Evolutionary conservation across 2,888 invertebrate species (phyloP).

Genomic region (Caenorhabditis sp.): DNA sequence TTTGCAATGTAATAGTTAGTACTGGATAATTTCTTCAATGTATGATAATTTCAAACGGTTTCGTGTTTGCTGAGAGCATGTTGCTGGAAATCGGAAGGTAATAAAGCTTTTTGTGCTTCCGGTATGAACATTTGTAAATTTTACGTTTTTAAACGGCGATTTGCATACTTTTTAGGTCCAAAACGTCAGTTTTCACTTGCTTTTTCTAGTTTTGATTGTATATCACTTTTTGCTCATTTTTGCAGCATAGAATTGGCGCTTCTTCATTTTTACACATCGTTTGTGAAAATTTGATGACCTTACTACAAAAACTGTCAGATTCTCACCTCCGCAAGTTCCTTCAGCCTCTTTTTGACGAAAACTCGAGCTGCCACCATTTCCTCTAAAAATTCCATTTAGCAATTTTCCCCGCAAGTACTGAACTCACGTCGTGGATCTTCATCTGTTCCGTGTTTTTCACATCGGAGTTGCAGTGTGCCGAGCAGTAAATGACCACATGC

Average conservation of each 20-base stretch:
- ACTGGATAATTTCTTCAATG: too few species aligned
- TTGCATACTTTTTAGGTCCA: too few species aligned
- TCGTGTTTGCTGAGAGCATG: too few species aligned
- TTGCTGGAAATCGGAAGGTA: too few species aligned
- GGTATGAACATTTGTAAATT: too few species aligned
- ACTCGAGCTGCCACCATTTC: slow-evolving; percentile 25
- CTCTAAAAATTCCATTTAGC: slow-evolving; percentile 16
- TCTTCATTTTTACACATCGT: not conserved
- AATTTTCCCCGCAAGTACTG: not conserved
- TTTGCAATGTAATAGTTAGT: too few species aligned
- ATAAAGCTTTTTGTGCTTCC: too few species aligned
- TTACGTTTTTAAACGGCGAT: too few species aligned
- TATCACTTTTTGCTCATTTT: too few species aligned
- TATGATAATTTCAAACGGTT: not conserved
- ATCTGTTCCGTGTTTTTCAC: not conserved
- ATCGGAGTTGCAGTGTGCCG: slow-evolving; percentile 22
- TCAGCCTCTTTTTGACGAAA: slow-evolving; percentile 35
- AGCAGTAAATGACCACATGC: slow-evolving; percentile 31
- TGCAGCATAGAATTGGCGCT: not conserved
- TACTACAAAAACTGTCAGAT: not conserved
- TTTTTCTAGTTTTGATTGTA: too few species aligned
- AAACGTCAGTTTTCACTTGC: not conserved
- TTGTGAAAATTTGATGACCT: not conserved
- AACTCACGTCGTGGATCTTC: slow-evolving; percentile 40
- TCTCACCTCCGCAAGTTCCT: slow-evolving; percentile 28